Evolutionary conservation across 2,113 vertebrate species (phyloP), one percentile per base, ranked within the genome.

Genomic region (Willisornis vidua): DNA sequence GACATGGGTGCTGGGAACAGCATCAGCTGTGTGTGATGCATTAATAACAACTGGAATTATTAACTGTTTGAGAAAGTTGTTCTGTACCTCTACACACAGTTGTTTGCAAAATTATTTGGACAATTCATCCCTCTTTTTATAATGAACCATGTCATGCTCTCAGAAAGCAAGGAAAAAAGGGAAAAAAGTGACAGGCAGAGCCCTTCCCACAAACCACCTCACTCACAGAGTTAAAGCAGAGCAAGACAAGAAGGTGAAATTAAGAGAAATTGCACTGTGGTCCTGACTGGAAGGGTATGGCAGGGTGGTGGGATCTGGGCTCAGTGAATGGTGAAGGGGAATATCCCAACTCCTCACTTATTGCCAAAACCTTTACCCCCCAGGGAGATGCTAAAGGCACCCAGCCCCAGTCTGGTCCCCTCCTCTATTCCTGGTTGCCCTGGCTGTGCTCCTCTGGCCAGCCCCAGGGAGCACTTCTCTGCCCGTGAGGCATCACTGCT

Each of bases 401-500:
- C 48, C 3, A 22, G 52, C 9, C 23, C 41, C 26, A 19, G 14
- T 67, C 43, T 52, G 20, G 18, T 61, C 11, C 46, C 35, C 63
- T 81, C 23, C 63, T 61, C 26, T 2, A 0, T 43, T 83, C n/a
- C 67, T 52, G 25, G 14, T 29, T 88, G 28, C 11, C 9, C 59
- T 25, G 31, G 31, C 6, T 4, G 4, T 70, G 54, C 54, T 70
- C 75, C 18, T 67, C 46, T 35, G 9, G 14, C 19, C 1, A 15
- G 52, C 9, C 37, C 35, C 61, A 35, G 57, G 59, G 12, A 83
- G 19, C 17, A 2, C 2, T n/a, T 31, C 31, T 76, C 52, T 72
- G 58, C 48, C 22, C 4, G 0, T 0, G 0, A 35, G 61, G 33
- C n/a, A 17, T 26, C 0, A 0, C 3, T 45, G 35, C 41, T 49